Evolutionary conservation across 2,888 invertebrate species (phyloP).

Genomic region (Mythimna albipuncta): DNA sequence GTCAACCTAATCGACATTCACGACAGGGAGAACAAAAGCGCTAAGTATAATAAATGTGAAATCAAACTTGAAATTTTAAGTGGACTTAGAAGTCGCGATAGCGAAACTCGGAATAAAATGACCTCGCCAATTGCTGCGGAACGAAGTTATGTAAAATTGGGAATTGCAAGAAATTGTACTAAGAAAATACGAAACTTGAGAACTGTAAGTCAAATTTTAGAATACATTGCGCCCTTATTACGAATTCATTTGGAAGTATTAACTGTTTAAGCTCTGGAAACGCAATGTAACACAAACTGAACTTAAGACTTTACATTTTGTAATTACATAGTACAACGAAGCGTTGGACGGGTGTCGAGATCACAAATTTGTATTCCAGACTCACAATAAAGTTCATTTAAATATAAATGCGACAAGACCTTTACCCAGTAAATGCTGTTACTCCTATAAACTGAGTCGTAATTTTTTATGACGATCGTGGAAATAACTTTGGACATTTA

Average conservation of each 20-base stretch:
- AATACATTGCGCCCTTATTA: constrained; percentile 43
- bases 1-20: constrained; percentile 41
- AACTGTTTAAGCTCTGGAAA: constrained; percentile 22
- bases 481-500: constrained; percentile 78
- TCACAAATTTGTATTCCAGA: constrained; percentile 87
- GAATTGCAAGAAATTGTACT: constrained; percentile 51
- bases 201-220: constrained; percentile 41
- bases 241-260: constrained; percentile 44
- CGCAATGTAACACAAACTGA: constrained; percentile 51
- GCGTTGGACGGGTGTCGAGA: constrained; percentile 78
- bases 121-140: constrained; percentile 53
- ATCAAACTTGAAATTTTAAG: constrained; percentile 66
- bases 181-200: constrained; percentile 45
- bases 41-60: constrained; percentile 61
- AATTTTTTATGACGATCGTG: constrained; percentile 81
- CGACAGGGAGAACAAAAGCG: constrained; percentile 42
- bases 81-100: constrained; percentile 59
- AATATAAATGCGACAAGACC: constrained; percentile 88
- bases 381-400: constrained; percentile 88
- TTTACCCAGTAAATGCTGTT: constrained; percentile 82
- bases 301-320: constrained; percentile 51
- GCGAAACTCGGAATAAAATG: constrained; percentile 51
- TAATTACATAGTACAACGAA: constrained; percentile 65
- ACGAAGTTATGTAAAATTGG: constrained; percentile 52
- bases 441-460: constrained; percentile 80